Evolutionary conservation across 2,888 invertebrate genomes (phyloP), one percentile per base, ranked within the genome.

Genomic region (Peribatodes rhomboidaria): DNA sequence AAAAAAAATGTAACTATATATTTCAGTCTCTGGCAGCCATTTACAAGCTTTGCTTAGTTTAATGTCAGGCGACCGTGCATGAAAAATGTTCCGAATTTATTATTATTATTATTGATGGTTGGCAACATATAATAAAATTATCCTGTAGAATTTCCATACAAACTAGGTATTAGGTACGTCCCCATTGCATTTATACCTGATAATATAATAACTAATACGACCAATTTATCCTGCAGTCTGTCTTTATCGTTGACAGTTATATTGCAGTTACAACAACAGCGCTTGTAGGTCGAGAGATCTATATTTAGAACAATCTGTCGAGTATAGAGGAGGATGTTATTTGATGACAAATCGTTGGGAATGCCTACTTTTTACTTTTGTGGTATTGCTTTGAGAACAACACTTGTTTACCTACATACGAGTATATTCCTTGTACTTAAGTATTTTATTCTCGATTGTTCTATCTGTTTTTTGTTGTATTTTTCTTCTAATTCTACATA

Each of bases 251-350:
- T 61, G 42, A 42, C 50, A 41, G 42, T 31, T 47, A 27, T 50
- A 61, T 56, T 57, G 52, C 50, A 56, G 44, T 50, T 37, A 53
- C 61, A 61, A 61, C 49, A 55, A 50, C 49, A 52, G 35, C 18
- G 56, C 47, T 49, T 50, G 56, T 57, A 46, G 62, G 62, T 62
- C 62, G 42, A 27, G 22, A 2, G 27, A 31, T n/a, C 62, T 62
- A 62, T 57, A 62, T 57, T 52, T 62, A 62, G 62, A 16, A 2
- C 35, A 14, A 55, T 49, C 39, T 35, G 33, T 31, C 42, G 14
- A 7, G 27, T 39, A 31, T 6, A 22, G n/a, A 9, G n/a, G 31
- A 33, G 16, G 27, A 8, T 46, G 6, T n/a, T 33, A 14, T 31
- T 16, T 27, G 49, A 33, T 49, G 41, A 47, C 20, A 14, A 9